These are phyloP conservation scores for Calameuta idolon DNA, from an alignment of 2,888 invertebrate genomes.

Conservation along the genomic window DNA sequence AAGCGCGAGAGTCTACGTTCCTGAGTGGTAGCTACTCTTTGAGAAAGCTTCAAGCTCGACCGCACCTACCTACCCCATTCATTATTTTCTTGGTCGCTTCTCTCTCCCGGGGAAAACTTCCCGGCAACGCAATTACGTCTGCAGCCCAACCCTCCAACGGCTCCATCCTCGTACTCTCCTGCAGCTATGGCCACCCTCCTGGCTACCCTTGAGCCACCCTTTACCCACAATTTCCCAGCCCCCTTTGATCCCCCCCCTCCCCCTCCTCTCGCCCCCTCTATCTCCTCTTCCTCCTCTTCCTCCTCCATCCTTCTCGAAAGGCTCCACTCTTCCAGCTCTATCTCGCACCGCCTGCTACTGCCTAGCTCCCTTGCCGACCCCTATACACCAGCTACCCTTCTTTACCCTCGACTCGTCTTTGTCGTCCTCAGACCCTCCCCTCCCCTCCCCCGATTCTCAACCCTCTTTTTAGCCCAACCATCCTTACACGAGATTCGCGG, in stretches of 20 bases:
- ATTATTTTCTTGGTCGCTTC: conserved; percentile 66
- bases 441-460: not conserved
- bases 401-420: conserved; percentile 20
- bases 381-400: conserved; percentile 20
- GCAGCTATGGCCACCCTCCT: conserved; percentile 14
- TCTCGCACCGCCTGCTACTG: conserved; percentile 20
- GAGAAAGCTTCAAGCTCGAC: conserved; percentile 31
- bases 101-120: conserved; percentile 60
- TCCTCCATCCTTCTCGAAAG: conserved; percentile 1
- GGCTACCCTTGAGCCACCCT: conserved; percentile 17
- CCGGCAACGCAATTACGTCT: conserved; percentile 65
- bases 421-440: conserved; percentile 3
- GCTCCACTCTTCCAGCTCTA: conserved; percentile 20
- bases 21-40: conserved; percentile 20
- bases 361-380: conserved; percentile 17
- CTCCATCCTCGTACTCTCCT: conserved; percentile 29
- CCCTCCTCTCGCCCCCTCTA: conserved; percentile 2
- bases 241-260: conserved; percentile 26
- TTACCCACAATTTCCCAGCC: conserved; percentile 31
- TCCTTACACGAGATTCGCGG: conserved; percentile 28
- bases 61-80: conserved; percentile 52
- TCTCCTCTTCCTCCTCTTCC: conserved; percentile 23
- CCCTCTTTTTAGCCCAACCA: conserved; percentile 4
- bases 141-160: conserved; percentile 36
- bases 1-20: not conserved